phyloP scores from a whole-genome alignment of 1,140 invertebrate genomes.

The Holotrichia oblita region DNA sequence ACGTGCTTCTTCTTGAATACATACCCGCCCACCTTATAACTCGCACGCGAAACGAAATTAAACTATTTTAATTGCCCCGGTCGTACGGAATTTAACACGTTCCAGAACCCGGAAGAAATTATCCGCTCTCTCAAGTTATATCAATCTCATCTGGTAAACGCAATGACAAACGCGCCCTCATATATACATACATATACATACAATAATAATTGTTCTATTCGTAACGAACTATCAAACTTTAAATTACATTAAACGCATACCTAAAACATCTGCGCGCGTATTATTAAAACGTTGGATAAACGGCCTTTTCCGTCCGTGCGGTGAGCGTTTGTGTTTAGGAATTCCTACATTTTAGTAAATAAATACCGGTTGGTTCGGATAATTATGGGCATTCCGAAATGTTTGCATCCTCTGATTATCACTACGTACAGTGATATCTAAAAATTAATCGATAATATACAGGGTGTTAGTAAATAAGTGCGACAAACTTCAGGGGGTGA shows the following conservation, averaged over 20 bases:
- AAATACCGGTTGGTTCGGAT: background rate
- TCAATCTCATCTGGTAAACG: background rate
- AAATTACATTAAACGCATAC: background rate
- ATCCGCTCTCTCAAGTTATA: background rate
- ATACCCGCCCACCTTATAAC: background rate
- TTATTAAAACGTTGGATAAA: background rate
- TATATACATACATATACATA: background rate
- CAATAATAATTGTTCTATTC: background rate
- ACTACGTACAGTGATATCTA: too few relatives aligned
- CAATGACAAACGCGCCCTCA: too few relatives aligned
- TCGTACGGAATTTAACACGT: background rate
- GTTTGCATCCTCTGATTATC: too few relatives aligned
- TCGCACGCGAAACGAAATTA: background rate
- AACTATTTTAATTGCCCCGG: slow-evolving; percentile 1
- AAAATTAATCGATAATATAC: too few relatives aligned
- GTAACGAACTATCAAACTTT: background rate
- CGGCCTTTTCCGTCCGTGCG: background rate
- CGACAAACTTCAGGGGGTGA: too few relatives aligned
- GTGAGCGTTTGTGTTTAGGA: background rate
- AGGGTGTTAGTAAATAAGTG: too few relatives aligned
- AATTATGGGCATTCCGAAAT: background rate
- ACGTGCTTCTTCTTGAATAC: background rate
- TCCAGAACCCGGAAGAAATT: slow-evolving; percentile 11
- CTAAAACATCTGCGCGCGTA: background rate
- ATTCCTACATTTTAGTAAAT: background rate